Evolutionary conservation across 2,113 vertebrate species (phyloP).

Genomic region (Corydoras sp.): DNA sequence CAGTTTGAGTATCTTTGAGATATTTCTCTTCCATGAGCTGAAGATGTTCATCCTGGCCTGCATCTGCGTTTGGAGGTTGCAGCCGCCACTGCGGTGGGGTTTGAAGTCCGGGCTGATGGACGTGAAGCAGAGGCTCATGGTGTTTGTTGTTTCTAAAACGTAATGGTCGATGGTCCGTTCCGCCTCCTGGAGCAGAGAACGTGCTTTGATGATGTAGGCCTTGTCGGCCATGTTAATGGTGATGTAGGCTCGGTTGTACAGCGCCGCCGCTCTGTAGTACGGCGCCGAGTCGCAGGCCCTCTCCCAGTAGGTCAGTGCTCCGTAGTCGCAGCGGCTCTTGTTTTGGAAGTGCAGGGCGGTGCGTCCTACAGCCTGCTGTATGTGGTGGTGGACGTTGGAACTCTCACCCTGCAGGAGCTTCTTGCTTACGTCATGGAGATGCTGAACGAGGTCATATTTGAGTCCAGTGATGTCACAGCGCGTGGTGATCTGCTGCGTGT

Average conservation of each 20-base stretch:
- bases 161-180: conserved; percentile 16
- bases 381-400: conserved; percentile 3
- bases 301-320: conserved; percentile 4
- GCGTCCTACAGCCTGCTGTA: conserved; percentile 14
- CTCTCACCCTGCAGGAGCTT: conserved; percentile 10
- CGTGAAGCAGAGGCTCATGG: neutral
- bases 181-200: conserved; percentile 24
- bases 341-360: conserved; percentile 15
- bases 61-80: conserved; percentile 38
- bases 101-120: neutral
- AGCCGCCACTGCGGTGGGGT: neutral
- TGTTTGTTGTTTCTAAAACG: conserved; percentile 19
- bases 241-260: conserved; percentile 39
- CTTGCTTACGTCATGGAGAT: neutral
- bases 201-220: conserved; percentile 29
- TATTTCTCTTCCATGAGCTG: conserved; percentile 18
- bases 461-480: neutral
- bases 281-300: neutral
- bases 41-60: conserved; percentile 28
- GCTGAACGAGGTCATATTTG: neutral
- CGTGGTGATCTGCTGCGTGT: conserved; percentile 7
- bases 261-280: conserved; percentile 20
- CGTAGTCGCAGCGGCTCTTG: conserved; percentile 14
- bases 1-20: neutral
- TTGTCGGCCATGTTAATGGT: conserved; percentile 36